These are phyloP conservation scores for Drosophila conformis DNA, from an alignment of 2,888 invertebrate species.

Conservation along the genomic window DNA sequence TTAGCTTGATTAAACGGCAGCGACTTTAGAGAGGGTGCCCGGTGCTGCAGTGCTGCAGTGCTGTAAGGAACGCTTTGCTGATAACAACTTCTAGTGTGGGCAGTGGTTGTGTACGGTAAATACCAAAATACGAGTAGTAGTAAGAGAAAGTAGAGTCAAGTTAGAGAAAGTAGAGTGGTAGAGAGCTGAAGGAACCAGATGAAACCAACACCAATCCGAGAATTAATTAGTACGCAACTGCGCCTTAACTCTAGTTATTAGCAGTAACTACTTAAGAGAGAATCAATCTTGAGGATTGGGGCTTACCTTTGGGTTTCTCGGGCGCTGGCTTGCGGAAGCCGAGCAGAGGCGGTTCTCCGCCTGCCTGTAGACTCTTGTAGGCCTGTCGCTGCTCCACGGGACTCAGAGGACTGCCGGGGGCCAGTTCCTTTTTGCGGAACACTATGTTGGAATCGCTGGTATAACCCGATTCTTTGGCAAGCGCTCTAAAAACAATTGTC, in stretches of 20 bases:
- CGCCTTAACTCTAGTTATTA: conserved; percentile 32
- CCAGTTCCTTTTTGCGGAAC: conserved; percentile 91
- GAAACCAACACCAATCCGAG: conserved; percentile 65
- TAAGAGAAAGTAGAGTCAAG: conserved; percentile 12
- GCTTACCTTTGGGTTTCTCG: conserved; percentile 91
- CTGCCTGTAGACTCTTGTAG: conserved; percentile 95
- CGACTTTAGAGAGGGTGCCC: conserved; percentile 54
- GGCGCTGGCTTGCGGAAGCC: conserved; percentile 97
- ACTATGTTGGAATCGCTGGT: conserved; percentile 96
- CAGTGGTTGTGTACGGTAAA: conserved; percentile 59
- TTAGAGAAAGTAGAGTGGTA: conserved; percentile 17
- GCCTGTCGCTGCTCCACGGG: conserved; percentile 93
- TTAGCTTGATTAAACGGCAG: conserved; percentile 32
- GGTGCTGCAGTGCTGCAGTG: conserved; percentile 49
- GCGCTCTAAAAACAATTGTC: conserved; percentile 87
- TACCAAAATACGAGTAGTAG: conserved; percentile 30
- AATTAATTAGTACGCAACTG: conserved; percentile 55
- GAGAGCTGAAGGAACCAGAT: conserved; percentile 19
- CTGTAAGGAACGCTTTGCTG: conserved; percentile 38
- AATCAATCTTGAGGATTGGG: not conserved
- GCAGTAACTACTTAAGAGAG: conserved; percentile 4
- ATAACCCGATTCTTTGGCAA: conserved; percentile 95
- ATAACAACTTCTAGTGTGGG: conserved; percentile 58
- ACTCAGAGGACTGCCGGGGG: conserved; percentile 88
- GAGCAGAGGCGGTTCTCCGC: conserved; percentile 96